phyloP scores from a whole-genome alignment of 1,140 invertebrate genomes.

The Aculops lycopersici region DNA sequence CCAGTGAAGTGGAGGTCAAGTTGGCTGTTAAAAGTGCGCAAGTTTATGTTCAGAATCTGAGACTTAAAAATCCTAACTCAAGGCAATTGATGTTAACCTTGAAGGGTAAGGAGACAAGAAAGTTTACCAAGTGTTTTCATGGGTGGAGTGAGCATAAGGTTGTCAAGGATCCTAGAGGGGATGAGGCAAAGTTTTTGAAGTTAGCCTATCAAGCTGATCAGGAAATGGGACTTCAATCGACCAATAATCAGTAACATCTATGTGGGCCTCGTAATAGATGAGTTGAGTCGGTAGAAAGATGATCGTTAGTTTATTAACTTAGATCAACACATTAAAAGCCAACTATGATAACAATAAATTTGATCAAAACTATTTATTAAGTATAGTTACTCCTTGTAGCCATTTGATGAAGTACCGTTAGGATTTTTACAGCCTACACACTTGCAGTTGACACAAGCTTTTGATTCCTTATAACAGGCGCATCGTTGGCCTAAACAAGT shows the following conservation, averaged over 20 bases:
- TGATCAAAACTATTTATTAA: no score
- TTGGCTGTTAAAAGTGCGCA: slow-evolving; percentile 90
- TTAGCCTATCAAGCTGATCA: no score
- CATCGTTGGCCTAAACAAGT: slow-evolving; percentile 70
- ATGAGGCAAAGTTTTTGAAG: background rate
- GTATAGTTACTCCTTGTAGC: no score
- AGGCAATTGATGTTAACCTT: slow-evolving; percentile 78
- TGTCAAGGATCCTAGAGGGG: slow-evolving; percentile 7
- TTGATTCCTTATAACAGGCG: slow-evolving; percentile 58
- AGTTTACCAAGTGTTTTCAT: slow-evolving; percentile 94
- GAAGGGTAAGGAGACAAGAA: slow-evolving; percentile 73
- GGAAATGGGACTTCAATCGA: no score
- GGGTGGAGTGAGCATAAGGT: slow-evolving; percentile 39
- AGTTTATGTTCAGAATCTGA: slow-evolving; percentile 88
- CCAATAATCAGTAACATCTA: no score
- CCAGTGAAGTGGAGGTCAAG: slow-evolving; percentile 95
- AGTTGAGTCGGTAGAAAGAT: no score
- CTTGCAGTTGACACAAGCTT: slow-evolving; percentile 49
- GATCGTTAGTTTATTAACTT: no score
- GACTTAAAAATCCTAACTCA: slow-evolving; percentile 73
- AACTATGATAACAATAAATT: no score
- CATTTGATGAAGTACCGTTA: no score
- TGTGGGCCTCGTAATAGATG: no score
- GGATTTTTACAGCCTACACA: slow-evolving; percentile 69
- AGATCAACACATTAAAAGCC: no score